phyloP scores from a whole-genome alignment of 2,113 vertebrate species.

The Theropithecus gelada region DNA sequence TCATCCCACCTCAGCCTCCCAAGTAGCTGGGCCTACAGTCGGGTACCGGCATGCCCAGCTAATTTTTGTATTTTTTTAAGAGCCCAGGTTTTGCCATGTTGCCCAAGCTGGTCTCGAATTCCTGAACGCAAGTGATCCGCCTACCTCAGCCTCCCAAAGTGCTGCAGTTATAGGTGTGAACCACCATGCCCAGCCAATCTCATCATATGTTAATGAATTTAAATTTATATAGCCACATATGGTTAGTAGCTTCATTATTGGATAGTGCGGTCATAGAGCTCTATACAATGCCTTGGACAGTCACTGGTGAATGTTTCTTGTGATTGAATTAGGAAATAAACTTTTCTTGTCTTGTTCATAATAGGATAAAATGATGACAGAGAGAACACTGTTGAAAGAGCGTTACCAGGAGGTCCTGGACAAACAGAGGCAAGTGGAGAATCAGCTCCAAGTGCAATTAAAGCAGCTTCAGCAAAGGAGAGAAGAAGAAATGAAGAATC shows the following conservation, averaged over 20 bases:
- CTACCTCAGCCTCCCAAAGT: neutral
- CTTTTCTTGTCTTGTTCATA: neutral
- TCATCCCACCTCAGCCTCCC: too few species aligned
- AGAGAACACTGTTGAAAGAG: slow-evolving; percentile 87
- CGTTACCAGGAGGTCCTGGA: slow-evolving; percentile 87
- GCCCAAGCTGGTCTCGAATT: neutral
- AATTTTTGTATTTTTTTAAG: neutral
- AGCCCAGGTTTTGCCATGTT: neutral
- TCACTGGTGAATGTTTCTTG: neutral
- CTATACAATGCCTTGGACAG: neutral
- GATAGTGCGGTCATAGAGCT: neutral
- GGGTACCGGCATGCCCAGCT: too few species aligned
- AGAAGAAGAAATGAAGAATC: slow-evolving; percentile 89
- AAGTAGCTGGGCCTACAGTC: too few species aligned
- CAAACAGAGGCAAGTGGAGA: slow-evolving; percentile 87
- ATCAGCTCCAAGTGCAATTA: slow-evolving; percentile 86
- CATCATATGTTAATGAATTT: neutral
- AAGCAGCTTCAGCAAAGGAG: slow-evolving; percentile 85
- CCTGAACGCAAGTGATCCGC: neutral
- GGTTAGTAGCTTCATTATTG: neutral
- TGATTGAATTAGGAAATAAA: neutral
- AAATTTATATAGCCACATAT: neutral
- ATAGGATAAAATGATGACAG: slow-evolving; percentile 87
- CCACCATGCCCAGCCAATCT: neutral
- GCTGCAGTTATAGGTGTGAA: neutral